Evolutionary conservation across 1,140 invertebrate genomes (phyloP), one percentile per base, ranked within the genome.

Genomic region (Cotesia vestalis): DNA sequence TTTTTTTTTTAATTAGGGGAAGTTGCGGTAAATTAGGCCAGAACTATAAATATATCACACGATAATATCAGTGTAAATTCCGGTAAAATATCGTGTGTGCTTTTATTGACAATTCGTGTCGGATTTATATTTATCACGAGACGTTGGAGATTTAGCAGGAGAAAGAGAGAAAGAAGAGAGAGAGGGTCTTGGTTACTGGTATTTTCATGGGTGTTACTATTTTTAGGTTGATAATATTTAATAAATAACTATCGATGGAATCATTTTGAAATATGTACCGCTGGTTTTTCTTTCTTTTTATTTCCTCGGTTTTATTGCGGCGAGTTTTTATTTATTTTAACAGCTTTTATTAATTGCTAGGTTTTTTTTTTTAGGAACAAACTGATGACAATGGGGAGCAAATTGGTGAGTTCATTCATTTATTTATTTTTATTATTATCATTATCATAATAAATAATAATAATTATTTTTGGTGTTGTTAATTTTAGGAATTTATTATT

Each of bases 161-260:
- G 40, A 40, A 11, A 46, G 40, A 46, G 40, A 46, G 11, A 46
- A 8, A 46, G 5, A 46, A 27, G 40, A 46, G 40, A 46, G 40
- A 8, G 40, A 46, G 40, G 11, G 40, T 11, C 6, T 11, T 46
- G 40, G 40, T 38, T 4, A 52, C 51, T 34, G 4, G 34, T 75
- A 71, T 72, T 75, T 79, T 79, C 78, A 80, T 79, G 78, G 75
- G 75, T 78, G 73, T 69, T 69, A 75, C 74, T 79, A 78, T 80
- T 80, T 79, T 80, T 80, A 80, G 78, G 71, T 9, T 38, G 38
- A 6, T 59, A 40, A 55, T 55, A 20, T 35, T 36, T 51, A 61
- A 60, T 46, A 46, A 46, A 46, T 46, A 46, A 61, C 38, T 70
- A 62, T 62, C 66, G 69, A 52, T 55, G n/a, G 46, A 63, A n/a